phyloP scores from a whole-genome alignment of 2,797 vertebrate species.

The Phrynocephalus guinanensis region DNA sequence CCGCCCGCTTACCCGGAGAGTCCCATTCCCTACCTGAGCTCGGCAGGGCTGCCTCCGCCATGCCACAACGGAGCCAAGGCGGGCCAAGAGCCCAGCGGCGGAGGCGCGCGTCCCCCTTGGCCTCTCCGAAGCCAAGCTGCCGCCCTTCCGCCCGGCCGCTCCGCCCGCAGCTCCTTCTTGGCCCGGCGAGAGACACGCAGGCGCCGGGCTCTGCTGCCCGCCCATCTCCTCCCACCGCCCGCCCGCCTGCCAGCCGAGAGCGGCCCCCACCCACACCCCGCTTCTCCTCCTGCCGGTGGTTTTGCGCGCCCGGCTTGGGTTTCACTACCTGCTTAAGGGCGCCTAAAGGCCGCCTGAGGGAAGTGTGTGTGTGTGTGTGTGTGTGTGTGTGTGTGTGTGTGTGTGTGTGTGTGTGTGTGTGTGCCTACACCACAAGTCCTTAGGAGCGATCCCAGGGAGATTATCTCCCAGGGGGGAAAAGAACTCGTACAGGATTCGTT shows the following conservation, averaged over 20 bases:
- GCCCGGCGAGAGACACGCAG: constrained; percentile 6
- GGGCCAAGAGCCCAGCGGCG: not conserved
- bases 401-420: too few species aligned
- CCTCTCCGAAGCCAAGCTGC: not conserved
- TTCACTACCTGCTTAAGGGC: too few species aligned
- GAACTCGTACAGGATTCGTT: too few species aligned
- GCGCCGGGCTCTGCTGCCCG: constrained; percentile 4
- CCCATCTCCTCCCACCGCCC: not conserved
- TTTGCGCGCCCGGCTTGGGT: too few species aligned
- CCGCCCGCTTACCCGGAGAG: not conserved
- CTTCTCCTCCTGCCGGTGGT: not conserved
- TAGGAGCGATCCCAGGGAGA: too few species aligned
- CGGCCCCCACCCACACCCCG: not conserved
- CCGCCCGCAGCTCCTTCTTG: not conserved
- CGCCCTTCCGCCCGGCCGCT: not conserved
- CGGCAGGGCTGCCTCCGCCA: constrained; percentile 36
- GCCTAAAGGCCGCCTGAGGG: not conserved
- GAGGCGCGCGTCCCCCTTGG: too few species aligned
- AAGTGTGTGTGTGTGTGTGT: too few species aligned
- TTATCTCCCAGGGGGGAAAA: too few species aligned
- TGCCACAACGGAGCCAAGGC: not conserved
- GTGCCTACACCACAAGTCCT: too few species aligned
- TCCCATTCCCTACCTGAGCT: constrained; percentile 20
- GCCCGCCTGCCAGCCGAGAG: not conserved
- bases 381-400: too few species aligned